A percentile compares a stretch with the other conserved stretches of the same genome.
These are phyloP conservation scores for Drosophila malerkotliana DNA, from an alignment of 1,140 invertebrate species.

Conservation along the genomic window DNA sequence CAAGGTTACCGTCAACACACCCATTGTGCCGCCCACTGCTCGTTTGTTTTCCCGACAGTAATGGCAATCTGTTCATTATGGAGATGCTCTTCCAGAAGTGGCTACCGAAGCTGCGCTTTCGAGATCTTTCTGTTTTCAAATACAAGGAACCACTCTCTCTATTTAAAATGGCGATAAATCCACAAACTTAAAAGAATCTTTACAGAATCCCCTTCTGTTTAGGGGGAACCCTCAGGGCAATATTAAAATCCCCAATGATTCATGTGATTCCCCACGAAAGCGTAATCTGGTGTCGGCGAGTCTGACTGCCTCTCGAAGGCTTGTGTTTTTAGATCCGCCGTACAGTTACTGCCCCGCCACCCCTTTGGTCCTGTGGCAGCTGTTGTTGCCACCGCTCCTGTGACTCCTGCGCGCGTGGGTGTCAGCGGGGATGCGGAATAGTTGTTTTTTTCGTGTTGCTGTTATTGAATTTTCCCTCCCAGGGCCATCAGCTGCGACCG, in stretches of 20 bases:
- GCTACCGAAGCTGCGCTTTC: no score
- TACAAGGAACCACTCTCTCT: no score
- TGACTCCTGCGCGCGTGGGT: slow-evolving; percentile 9
- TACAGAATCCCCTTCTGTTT: background rate
- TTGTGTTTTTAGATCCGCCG: slow-evolving; percentile 24
- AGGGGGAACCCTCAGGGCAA: background rate
- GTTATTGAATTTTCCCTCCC: slow-evolving; percentile 64
- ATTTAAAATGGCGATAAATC: background rate
- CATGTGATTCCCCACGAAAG: background rate
- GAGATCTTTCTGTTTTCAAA: no score
- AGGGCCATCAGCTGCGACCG: slow-evolving; percentile 47
- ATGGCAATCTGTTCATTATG: background rate
- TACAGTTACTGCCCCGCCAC: slow-evolving; percentile 2
- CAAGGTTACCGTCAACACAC: slow-evolving; percentile 18
- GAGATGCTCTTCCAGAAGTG: no score
- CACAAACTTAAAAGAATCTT: background rate
- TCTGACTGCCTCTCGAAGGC: slow-evolving; percentile 1
- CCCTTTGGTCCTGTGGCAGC: slow-evolving; percentile 26
- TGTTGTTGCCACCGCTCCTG: slow-evolving; percentile 34
- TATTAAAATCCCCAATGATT: background rate
- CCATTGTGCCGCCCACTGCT: background rate
- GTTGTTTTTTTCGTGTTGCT: slow-evolving; percentile 36
- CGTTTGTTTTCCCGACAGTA: background rate
- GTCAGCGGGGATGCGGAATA: slow-evolving; percentile 32
- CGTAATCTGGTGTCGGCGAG: slow-evolving; percentile 7